A percentile compares a stretch with the other conserved stretches of the same genome.
phyloP scores from a whole-genome alignment of 2,113 vertebrate species.

The Ageneiosus marmoratus region DNA sequence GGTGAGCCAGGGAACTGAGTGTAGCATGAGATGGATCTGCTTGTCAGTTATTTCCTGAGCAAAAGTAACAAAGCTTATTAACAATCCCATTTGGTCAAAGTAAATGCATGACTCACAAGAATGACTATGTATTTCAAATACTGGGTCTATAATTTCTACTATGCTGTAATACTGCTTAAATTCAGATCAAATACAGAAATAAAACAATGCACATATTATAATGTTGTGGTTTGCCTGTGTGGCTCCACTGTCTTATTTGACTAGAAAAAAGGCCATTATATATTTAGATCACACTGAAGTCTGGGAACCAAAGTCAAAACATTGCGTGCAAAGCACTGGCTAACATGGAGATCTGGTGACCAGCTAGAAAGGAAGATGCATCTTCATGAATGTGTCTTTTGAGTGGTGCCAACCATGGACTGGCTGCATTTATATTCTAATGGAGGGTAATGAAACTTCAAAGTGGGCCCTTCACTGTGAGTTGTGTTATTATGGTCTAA shows the following conservation, averaged over 20 bases:
- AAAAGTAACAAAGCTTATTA: not conserved
- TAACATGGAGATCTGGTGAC: conserved; percentile 73
- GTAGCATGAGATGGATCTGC: not conserved
- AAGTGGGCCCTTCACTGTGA: conserved; percentile 63
- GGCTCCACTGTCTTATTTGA: conserved; percentile 58
- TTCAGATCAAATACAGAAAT: not conserved
- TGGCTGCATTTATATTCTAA: conserved; percentile 72
- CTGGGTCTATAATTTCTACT: not conserved
- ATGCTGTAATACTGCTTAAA: not conserved
- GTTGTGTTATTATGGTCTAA: conserved; percentile 68
- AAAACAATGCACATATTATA: conserved; percentile 41
- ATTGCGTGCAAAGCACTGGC: conserved; percentile 74
- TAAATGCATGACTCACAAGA: not conserved
- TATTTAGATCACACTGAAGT: conserved; percentile 72
- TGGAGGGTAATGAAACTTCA: conserved; percentile 70
- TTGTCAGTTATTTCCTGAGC: not conserved
- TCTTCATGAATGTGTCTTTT: conserved; percentile 77
- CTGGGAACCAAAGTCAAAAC: conserved; percentile 69
- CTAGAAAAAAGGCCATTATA: conserved; percentile 60
- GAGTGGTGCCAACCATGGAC: conserved; percentile 68
- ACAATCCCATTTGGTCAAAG: not conserved
- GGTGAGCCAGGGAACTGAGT: not conserved
- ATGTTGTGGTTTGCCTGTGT: conserved; percentile 55
- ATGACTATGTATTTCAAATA: not conserved
- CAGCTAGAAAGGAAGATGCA: conserved; percentile 64